Conservation (phyloP, 1,140 invertebrate genomes). For the Ptiloglossa arizonensis region DNA sequence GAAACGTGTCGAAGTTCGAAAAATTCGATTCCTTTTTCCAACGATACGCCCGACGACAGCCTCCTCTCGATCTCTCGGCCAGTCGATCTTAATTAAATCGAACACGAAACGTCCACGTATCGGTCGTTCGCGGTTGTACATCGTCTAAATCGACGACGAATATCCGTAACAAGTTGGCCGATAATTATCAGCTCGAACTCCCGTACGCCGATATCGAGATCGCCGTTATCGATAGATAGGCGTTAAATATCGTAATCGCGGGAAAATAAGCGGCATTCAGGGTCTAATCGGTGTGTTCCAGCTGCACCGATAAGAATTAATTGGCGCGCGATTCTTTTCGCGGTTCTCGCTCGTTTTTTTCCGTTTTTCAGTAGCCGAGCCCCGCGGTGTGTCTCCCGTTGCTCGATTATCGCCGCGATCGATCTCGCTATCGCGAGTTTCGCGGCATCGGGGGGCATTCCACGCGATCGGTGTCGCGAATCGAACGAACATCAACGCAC, state of each 20-base stretch:
- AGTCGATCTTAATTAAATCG: not conserved
- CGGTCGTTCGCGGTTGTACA: too few species aligned
- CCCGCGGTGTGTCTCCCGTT: not conserved
- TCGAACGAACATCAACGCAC: conserved; percentile 2
- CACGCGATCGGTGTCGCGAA: conserved; percentile 4
- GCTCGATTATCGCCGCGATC: not conserved
- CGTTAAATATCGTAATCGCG: conserved; percentile 23
- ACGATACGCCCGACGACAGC: not conserved
- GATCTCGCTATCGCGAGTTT: conserved; percentile 7
- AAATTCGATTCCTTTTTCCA: not conserved
- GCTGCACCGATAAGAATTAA: conserved; percentile 16
- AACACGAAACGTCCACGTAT: not conserved
- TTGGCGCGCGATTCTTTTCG: not conserved
- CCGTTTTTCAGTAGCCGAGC: not conserved
- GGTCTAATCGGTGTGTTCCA: conserved; percentile 12
- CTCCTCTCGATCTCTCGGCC: not conserved
- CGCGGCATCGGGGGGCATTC: not conserved
- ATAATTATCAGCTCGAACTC: conserved; percentile 33
- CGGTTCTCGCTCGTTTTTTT: not conserved
- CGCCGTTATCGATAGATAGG: conserved; percentile 28
- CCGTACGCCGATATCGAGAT: conserved; percentile 17
- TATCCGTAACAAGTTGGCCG: not conserved
- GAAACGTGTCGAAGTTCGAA: too few species aligned
- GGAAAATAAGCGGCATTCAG: conserved; percentile 20
- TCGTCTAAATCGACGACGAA: not conserved